These are phyloP conservation scores for Pemphigus obesinymphae DNA, from an alignment of 1,140 invertebrate species.

Conservation along the genomic window DNA sequence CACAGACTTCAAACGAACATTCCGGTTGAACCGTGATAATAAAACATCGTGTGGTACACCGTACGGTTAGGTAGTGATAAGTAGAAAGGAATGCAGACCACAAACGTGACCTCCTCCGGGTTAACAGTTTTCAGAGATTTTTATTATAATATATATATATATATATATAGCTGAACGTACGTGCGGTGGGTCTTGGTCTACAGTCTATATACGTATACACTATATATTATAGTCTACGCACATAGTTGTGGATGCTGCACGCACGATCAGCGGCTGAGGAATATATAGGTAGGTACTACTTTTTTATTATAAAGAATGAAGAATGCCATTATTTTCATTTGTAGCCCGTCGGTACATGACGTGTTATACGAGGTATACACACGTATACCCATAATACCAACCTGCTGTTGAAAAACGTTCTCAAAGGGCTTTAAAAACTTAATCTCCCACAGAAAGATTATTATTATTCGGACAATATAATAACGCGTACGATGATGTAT, in stretches of 20 bases:
- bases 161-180: not conserved
- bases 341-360: too few species aligned
- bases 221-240: not conserved
- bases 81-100: conserved; percentile 39
- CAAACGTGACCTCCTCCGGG: conserved; percentile 39
- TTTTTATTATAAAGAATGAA: too few species aligned
- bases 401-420: not conserved
- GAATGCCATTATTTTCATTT: not conserved
- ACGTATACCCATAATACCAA: too few species aligned
- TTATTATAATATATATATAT: not conserved
- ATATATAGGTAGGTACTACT: too few species aligned
- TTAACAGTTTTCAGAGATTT: conserved; percentile 31
- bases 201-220: not conserved
- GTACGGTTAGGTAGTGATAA: not conserved
- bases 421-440: not conserved
- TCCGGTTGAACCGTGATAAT: not conserved
- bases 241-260: not conserved
- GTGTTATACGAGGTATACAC: too few species aligned
- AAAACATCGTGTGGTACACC: not conserved
- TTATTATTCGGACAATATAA: too few species aligned
- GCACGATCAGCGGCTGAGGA: not conserved
- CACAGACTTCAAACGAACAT: conserved; percentile 14
- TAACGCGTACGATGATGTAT: too few species aligned
- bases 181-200: not conserved
- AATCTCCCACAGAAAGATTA: not conserved